Evolutionary conservation across 2,888 invertebrate species (phyloP).

Genomic region (Frankliniella intonsa): DNA sequence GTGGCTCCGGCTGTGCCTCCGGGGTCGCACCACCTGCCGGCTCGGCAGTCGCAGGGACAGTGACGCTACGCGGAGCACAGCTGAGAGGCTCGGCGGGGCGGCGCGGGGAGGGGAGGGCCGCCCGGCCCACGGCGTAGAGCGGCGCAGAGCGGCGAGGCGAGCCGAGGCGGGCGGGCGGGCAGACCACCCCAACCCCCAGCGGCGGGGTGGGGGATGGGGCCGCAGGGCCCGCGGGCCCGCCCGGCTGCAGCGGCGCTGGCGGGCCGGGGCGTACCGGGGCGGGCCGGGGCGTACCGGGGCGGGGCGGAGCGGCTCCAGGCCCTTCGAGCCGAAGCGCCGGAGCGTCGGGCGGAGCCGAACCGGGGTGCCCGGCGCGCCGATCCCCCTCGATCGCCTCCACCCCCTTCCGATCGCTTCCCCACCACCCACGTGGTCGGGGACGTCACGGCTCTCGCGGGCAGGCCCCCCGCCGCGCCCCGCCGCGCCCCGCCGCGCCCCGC

Average conservation of each 20-base stretch:
- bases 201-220: too few relatives aligned
- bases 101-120: not conserved
- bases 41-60: constrained; percentile 25
- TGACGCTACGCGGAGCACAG: not conserved
- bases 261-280: constrained; percentile 1
- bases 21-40: constrained; percentile 29
- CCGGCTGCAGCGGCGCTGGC: constrained; percentile 28
- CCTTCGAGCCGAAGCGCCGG: not conserved
- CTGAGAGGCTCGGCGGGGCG: not conserved
- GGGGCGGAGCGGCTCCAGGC: not conserved
- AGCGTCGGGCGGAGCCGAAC: not conserved
- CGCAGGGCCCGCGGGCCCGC: constrained; percentile 2
- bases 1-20: constrained; percentile 29
- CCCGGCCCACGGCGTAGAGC: not conserved
- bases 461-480: not conserved
- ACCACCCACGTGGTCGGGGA: constrained; percentile 19
- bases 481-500: not conserved
- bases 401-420: not conserved
- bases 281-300: not conserved
- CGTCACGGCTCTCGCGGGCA: constrained; percentile 11
- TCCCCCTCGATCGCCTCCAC: not conserved
- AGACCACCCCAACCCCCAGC: not conserved
- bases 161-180: not conserved
- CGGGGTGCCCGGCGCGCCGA: not conserved
- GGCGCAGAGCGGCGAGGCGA: not conserved